These are phyloP conservation scores for Agriopis leucophaearia DNA, from an alignment of 2,888 invertebrate genomes.

Conservation along the genomic window DNA sequence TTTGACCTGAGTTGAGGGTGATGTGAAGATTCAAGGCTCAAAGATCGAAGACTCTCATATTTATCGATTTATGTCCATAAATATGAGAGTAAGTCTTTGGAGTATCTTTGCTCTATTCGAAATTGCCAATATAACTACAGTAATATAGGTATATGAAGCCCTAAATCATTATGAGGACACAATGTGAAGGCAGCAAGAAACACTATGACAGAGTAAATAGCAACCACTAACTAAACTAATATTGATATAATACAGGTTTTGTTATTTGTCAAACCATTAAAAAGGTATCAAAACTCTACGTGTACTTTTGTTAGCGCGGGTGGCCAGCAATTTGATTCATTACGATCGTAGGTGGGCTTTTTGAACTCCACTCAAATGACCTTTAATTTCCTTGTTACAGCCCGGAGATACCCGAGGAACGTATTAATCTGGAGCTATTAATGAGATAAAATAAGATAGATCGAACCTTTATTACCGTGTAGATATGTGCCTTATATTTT, in stretches of 20 bases:
- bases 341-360: conserved; percentile 77
- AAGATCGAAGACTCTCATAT: too few relatives aligned
- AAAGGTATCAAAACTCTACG: conserved; percentile 64
- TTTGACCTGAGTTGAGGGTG: too few relatives aligned
- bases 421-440: conserved; percentile 78
- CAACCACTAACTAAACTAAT: background rate
- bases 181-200: too few relatives aligned
- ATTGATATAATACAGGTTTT: background rate
- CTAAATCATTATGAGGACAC: too few relatives aligned
- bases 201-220: too few relatives aligned
- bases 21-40: too few relatives aligned
- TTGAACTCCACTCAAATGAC: conserved; percentile 74
- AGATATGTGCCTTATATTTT: background rate
- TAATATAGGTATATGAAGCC: too few relatives aligned
- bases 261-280: conserved; percentile 56
- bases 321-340: conserved; percentile 79
- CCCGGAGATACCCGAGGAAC: conserved; percentile 67
- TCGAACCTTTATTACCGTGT: background rate
- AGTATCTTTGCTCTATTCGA: too few relatives aligned
- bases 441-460: conserved; percentile 53
- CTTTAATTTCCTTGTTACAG: conserved; percentile 81
- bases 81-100: too few relatives aligned
- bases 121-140: too few relatives aligned
- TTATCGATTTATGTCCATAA: too few relatives aligned
- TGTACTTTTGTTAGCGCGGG: conserved; percentile 67